Base-by-base conservation (phyloP, 2,113 vertebrate species). In the Hyperoodon ampullatus region DNA sequence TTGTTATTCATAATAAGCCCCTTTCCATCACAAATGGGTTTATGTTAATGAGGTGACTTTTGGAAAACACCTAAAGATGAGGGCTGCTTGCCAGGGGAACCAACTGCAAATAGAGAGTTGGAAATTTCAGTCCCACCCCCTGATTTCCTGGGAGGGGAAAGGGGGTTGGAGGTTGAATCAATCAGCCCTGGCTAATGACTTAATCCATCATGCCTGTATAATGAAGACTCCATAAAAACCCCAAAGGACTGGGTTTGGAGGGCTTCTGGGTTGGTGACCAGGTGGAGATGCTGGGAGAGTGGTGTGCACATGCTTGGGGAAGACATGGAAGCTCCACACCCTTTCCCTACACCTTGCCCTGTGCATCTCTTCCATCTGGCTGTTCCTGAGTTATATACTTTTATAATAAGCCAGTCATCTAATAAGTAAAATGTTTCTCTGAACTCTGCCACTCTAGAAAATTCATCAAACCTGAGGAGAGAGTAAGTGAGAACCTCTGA, bases 341-440 rank as follows among this genome's bases (percentile, higher is more conserved):
- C 65, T 21, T 61, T 30, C 8, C 33, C 23, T 30, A 5, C 4
- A 28, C 23, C 16, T 80, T 68, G 44, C 47, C 23, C 50, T 42
- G 2, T 24, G 61, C 8, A 47, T 11, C 11, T 88, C 33, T 44
- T 58, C 47, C 23, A 8, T 13, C 53, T 60, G 53, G 16, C 50
- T 35, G 8, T 71, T 50, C 33, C 65, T 71, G 74, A 88, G 53
- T 68, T n/a, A 8, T 39, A 58, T 16, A 50, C 72, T 70, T 66
- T 87, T 68, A 47, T n/a, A 50, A 30, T 28, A 70, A 68, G 30
- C 53, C 26, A 21, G 66, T 16, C 58, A 30, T 19, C 14, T 16
- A 35, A 53, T 80, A 94, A 61, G 84, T 88, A 61, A 94, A 80
- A 81, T 19, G 18, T 70, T 47, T 80, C 30, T 80, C 74, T 80